Base-by-base conservation (phyloP, 2,888 invertebrate species). In the Quadroppia sp. region DNA sequence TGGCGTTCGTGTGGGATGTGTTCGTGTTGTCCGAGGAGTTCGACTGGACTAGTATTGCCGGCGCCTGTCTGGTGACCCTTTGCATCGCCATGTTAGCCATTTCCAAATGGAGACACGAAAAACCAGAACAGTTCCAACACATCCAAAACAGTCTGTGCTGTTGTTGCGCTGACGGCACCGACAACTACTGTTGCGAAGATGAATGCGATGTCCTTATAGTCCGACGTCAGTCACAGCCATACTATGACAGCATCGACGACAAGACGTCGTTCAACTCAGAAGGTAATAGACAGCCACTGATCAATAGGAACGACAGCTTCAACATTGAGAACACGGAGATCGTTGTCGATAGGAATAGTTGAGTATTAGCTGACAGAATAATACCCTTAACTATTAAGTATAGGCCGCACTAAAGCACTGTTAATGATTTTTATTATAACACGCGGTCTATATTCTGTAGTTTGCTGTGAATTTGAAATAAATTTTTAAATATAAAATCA, bases 1-100 rank as follows among this genome's bases (percentile, higher is more conserved):
- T 93, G 83, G 93, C 93, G 2, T 94, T 94, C 81, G 85, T 92
- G 76, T 93, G 92, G 91, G 92, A 94, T 83, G 53, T 71, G 11
- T n/a, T 61, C 2, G 15, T 76, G 30, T 28, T 76, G 11, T 36
- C 25, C 15, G 74, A 75, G 17, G 42, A 20, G 15, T 48, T 74
- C 1, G 23, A 48, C 6, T 75, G 71, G 74, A 72, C 72, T 9
- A 59, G 61, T 15, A 20, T 75, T 6, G 13, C 75, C n/a, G 76
- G 76, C 20, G 72, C 74, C 2, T 23, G n/a, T 56, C 2, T 74
- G 11, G 71, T 76, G 36, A 30, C 48, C 23, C 20, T 30, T 4
- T 45, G 61, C 15, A 71, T 75, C 3, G 28, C 45, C 11, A 15
- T 71, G 9, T 17, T 75, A 25, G 75, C 48, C 6, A 28, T 71